phyloP scores from a whole-genome alignment of 2,113 vertebrate species.

The Ancistrus triradiatus region DNA sequence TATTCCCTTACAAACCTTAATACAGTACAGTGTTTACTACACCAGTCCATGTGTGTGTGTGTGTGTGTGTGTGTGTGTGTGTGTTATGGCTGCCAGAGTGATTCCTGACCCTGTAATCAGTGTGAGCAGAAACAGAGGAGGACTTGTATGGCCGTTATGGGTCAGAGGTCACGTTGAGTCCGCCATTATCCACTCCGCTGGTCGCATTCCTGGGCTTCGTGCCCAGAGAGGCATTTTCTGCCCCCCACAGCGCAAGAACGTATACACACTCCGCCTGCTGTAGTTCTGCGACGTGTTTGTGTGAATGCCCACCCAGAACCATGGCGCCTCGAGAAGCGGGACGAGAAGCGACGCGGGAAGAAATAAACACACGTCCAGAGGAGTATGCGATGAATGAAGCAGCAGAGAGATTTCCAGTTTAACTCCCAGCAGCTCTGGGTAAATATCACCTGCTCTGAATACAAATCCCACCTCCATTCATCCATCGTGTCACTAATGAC shows the following conservation, averaged over 20 bases:
- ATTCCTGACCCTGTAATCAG: constrained; percentile 73
- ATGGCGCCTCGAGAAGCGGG: neutral
- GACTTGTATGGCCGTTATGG: constrained; percentile 67
- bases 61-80: constrained; percentile 34
- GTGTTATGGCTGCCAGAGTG: constrained; percentile 52
- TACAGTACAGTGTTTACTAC: constrained; percentile 54
- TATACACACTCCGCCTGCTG: constrained; percentile 14
- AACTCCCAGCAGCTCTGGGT: neutral
- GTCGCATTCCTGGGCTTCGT: constrained; percentile 70
- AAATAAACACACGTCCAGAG: neutral
- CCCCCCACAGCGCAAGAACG: constrained; percentile 18
- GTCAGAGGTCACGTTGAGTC: constrained; percentile 75
- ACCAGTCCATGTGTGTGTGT: constrained; percentile 35
- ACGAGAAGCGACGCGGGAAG: neutral
- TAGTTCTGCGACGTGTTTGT: neutral
- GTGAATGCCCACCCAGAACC: neutral
- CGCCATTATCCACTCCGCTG: constrained; percentile 58
- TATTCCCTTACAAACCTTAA: too few species aligned
- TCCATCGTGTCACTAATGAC: neutral
- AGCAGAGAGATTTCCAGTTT: neutral
- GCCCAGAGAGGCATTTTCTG: constrained; percentile 72
- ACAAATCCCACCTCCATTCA: neutral
- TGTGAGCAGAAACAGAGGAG: constrained; percentile 78
- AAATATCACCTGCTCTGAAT: constrained; percentile 31
- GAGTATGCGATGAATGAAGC: neutral